Evolutionary conservation across 2,797 vertebrate genomes (phyloP).

Genomic region (Gadopsis marmoratus): DNA sequence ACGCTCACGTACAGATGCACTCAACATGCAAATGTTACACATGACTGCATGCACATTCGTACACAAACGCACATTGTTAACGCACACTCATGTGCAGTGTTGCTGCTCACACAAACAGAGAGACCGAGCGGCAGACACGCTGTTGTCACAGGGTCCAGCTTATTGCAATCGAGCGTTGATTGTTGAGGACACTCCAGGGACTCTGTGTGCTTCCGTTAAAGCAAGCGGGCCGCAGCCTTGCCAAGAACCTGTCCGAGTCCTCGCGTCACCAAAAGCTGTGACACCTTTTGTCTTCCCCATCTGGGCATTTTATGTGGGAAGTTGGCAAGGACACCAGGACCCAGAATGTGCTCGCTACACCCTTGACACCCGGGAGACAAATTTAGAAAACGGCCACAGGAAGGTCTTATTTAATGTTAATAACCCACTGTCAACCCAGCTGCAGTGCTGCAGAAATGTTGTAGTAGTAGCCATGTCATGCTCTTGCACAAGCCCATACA

Average conservation of each 20-base stretch:
- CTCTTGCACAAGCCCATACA: slow-evolving; percentile 24
- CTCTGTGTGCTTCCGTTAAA: slow-evolving; percentile 34
- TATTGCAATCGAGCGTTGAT: slow-evolving; percentile 54
- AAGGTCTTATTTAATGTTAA: slow-evolving; percentile 61
- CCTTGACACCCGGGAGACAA: slow-evolving; percentile 23
- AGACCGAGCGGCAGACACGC: slow-evolving; percentile 31
- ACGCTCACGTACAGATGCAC: slow-evolving; percentile 66
- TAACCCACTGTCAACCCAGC: slow-evolving; percentile 38
- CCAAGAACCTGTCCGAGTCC: slow-evolving; percentile 66
- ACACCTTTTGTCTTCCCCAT: slow-evolving; percentile 64
- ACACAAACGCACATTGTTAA: slow-evolving; percentile 37
- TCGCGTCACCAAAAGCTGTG: slow-evolving; percentile 51
- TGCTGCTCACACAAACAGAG: slow-evolving; percentile 46
- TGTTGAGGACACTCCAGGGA: slow-evolving; percentile 59
- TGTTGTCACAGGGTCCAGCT: slow-evolving; percentile 52
- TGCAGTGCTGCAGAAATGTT: slow-evolving; percentile 44
- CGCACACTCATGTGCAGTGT: slow-evolving; percentile 29
- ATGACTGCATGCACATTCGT: slow-evolving; percentile 56
- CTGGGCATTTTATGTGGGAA: slow-evolving; percentile 40
- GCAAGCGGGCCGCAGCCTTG: slow-evolving; percentile 45
- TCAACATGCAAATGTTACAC: slow-evolving; percentile 76
- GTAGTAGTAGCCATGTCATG: slow-evolving; percentile 23
- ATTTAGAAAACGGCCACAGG: slow-evolving; percentile 24
- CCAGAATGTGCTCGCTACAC: slow-evolving; percentile 16
- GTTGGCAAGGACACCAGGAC: slow-evolving; percentile 53